Percentiles rank a stretch among this genome's conserved stretches.
phyloP scores from a whole-genome alignment of 2,113 vertebrate species.

The Pipra filicauda region DNA sequence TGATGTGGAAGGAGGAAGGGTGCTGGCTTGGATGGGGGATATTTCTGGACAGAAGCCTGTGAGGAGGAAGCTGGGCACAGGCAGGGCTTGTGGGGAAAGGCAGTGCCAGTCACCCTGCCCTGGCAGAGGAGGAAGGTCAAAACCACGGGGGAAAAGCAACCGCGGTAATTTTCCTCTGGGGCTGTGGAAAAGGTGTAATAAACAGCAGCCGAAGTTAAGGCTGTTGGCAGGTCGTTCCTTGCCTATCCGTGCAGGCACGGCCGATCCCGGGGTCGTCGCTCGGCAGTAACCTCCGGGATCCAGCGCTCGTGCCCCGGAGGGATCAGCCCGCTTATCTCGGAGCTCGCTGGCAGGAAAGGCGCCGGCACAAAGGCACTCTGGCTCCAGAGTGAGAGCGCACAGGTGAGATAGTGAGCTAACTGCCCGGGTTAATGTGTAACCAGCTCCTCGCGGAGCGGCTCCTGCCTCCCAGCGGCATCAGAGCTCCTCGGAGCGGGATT shows the following conservation, averaged over 20 bases:
- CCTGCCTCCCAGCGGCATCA: accelerated
- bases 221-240: neutral
- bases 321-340: conserved; percentile 1
- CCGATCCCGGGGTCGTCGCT: neutral
- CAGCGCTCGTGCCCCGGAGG: neutral
- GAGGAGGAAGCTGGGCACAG: neutral
- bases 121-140: neutral
- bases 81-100: neutral
- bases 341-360: neutral
- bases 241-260: accelerated
- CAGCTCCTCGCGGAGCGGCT: neutral
- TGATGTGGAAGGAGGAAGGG: neutral
- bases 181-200: neutral
- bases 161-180: neutral
- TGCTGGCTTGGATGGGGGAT: neutral
- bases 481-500: accelerated
- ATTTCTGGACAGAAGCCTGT: neutral
- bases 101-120: neutral
- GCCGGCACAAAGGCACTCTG: neutral
- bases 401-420: neutral
- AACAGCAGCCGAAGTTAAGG: neutral
- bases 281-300: neutral
- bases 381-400: neutral
- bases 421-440: conserved; percentile 19
- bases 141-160: neutral